phyloP scores from a whole-genome alignment of 2,113 vertebrate genomes.

The Myotis brandtii region DNA sequence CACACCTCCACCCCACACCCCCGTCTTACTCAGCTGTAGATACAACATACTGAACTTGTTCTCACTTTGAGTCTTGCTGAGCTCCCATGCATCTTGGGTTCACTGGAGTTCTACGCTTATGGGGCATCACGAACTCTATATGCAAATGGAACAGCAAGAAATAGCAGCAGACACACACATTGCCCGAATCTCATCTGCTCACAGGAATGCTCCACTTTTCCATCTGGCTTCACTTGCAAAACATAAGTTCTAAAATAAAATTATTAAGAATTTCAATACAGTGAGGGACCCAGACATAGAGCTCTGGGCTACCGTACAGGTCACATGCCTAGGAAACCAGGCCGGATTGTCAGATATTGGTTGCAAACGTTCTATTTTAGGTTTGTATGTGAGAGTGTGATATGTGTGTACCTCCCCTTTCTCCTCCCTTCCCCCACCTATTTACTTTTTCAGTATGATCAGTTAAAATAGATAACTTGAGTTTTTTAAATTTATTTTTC shows the following conservation, averaged over 20 bases:
- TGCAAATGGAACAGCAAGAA: not conserved
- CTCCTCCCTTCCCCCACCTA: no score
- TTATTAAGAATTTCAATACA: not conserved
- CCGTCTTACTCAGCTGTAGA: not conserved
- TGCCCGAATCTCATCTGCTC: not conserved
- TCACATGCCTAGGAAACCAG: not conserved
- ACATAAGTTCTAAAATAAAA: slow-evolving; percentile 37
- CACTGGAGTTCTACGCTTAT: not conserved
- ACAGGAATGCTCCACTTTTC: not conserved
- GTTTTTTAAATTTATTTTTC: not conserved
- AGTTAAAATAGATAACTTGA: slow-evolving; percentile 2
- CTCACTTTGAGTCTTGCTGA: not conserved
- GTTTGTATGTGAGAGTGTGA: not conserved
- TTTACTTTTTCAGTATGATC: not conserved
- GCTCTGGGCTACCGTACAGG: not conserved
- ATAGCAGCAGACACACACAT: not conserved
- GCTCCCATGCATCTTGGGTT: not conserved
- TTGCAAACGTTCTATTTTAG: not conserved
- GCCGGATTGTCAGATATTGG: not conserved
- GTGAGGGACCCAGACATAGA: not conserved
- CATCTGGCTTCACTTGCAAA: not conserved
- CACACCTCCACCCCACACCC: no score
- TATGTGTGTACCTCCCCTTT: not conserved
- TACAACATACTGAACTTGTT: not conserved
- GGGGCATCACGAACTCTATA: not conserved